A percentile compares a stretch with the other conserved stretches of the same genome.
Evolutionary conservation across 2,888 invertebrate genomes (phyloP).

Genomic region (Sarcophaga variegata): DNA sequence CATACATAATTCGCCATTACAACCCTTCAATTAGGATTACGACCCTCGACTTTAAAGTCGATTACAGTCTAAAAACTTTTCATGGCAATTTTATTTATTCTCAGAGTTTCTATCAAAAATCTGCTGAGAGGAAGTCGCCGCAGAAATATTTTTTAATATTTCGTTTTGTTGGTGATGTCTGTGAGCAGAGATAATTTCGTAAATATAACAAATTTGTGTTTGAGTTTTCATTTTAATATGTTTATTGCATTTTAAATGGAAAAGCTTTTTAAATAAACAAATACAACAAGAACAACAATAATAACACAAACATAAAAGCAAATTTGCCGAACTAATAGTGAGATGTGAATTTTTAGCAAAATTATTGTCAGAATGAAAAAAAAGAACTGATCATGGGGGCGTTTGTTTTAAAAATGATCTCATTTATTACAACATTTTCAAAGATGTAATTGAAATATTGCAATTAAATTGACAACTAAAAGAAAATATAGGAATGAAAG

Average conservation of each 20-base stretch:
- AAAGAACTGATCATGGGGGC: slow-evolving; percentile 30
- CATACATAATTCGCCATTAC: too few relatives aligned
- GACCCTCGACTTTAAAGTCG: too few relatives aligned
- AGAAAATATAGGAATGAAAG: background rate
- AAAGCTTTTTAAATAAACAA: slow-evolving; percentile 49
- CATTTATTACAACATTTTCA: slow-evolving; percentile 58
- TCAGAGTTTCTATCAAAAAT: too few relatives aligned
- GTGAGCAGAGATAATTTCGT: slow-evolving; percentile 32
- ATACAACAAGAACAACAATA: slow-evolving; percentile 2
- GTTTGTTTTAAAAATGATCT: slow-evolving; percentile 59
- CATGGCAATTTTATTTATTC: too few relatives aligned
- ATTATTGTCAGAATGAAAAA: slow-evolving; percentile 1
- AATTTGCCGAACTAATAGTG: slow-evolving; percentile 25
- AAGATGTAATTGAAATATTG: slow-evolving; percentile 60
- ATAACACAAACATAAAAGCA: slow-evolving; percentile 12
- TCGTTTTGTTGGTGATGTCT: background rate
- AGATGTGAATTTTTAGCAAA: slow-evolving; percentile 41
- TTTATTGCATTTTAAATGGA: slow-evolving; percentile 11
- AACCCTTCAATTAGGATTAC: too few relatives aligned
- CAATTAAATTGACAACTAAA: slow-evolving; percentile 42
- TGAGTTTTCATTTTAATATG: background rate
- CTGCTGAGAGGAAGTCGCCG: too few relatives aligned
- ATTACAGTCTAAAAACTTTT: too few relatives aligned
- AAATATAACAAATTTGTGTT: slow-evolving; percentile 11
- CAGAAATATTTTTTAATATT: too few relatives aligned